Conservation (phyloP, 2,888 invertebrate species). For the Lasius platythorax region DNA sequence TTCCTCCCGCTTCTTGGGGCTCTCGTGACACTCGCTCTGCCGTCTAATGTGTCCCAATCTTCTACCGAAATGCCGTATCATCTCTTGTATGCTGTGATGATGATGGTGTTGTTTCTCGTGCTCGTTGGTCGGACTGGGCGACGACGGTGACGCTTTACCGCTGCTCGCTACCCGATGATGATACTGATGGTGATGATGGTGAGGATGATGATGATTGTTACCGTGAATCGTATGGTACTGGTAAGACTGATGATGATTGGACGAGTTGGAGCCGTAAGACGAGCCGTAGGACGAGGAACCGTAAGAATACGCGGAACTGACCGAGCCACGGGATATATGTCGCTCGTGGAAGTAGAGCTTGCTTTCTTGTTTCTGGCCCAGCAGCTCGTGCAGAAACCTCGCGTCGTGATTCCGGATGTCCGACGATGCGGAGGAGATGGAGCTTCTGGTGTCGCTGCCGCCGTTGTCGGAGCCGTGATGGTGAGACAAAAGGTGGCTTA, state of each 20-base stretch:
- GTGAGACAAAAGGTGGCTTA: slow-evolving; percentile 84
- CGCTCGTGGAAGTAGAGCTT: slow-evolving; percentile 74
- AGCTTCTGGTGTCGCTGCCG: slow-evolving; percentile 62
- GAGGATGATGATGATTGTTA: slow-evolving; percentile 79
- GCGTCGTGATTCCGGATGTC: slow-evolving; percentile 72
- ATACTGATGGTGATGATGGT: slow-evolving; percentile 81
- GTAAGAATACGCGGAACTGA: slow-evolving; percentile 83
- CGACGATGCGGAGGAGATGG: slow-evolving; percentile 56
- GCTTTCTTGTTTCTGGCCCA: slow-evolving; percentile 71
- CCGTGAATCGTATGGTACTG: slow-evolving; percentile 84
- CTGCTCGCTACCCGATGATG: slow-evolving; percentile 69
- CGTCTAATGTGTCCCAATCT: slow-evolving; percentile 91
- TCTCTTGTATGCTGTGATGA: slow-evolving; percentile 92
- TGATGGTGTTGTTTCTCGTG: slow-evolving; percentile 87
- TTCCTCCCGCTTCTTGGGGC: slow-evolving; percentile 87
- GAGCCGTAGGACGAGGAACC: slow-evolving; percentile 80
- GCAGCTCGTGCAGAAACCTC: slow-evolving; percentile 78
- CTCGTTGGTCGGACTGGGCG: slow-evolving; percentile 79
- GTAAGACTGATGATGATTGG: slow-evolving; percentile 85
- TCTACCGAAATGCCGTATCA: slow-evolving; percentile 92
- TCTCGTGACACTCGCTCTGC: slow-evolving; percentile 88
- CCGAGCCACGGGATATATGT: slow-evolving; percentile 80
- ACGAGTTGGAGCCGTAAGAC: slow-evolving; percentile 83
- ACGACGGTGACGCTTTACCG: slow-evolving; percentile 76
- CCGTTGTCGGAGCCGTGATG: slow-evolving; percentile 59